Evolutionary conservation across 2,113 vertebrate species (phyloP).

Genomic region (Catharus bicknelli): DNA sequence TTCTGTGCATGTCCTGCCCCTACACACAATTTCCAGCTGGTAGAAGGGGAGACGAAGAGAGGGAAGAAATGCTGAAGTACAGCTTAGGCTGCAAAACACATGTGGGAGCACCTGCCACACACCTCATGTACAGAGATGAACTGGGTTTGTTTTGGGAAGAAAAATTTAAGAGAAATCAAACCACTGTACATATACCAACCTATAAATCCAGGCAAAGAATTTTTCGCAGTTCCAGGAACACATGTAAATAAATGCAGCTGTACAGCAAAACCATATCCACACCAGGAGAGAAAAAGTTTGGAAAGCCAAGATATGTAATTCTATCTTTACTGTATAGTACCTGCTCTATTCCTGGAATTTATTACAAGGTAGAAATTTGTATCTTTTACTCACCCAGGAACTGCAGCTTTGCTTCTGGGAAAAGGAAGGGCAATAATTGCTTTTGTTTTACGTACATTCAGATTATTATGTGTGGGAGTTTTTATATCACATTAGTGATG

Average conservation of each 20-base stretch:
- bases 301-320: neutral
- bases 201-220: neutral
- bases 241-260: neutral
- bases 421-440: neutral
- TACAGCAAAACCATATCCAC: neutral
- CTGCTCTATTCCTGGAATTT: neutral
- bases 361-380: neutral
- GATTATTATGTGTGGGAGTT: neutral
- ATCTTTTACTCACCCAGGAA: neutral
- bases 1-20: neutral
- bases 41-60: neutral
- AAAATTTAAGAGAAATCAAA: neutral
- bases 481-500: neutral
- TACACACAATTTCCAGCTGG: neutral
- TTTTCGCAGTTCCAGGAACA: neutral
- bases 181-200: neutral
- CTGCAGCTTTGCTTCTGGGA: neutral
- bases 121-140: neutral
- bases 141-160: neutral
- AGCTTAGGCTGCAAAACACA: neutral
- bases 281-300: neutral
- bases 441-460: neutral
- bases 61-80: neutral
- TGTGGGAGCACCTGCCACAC: neutral
- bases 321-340: neutral